Evolutionary conservation across 2,888 invertebrate species (phyloP).

Genomic region (Napeogenes inachia): DNA sequence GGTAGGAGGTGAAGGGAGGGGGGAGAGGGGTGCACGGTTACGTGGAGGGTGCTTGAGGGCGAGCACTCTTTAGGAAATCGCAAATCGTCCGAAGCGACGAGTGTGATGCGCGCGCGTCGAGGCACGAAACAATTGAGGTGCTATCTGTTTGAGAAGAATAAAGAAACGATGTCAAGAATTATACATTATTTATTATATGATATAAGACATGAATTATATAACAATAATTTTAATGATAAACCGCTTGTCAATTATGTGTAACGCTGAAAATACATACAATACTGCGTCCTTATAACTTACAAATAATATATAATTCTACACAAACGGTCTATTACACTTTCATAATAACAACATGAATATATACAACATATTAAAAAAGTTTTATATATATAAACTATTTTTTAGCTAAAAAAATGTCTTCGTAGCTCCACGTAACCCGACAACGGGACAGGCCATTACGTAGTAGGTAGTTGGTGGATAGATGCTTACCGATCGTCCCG

Average conservation of each 20-base stretch:
- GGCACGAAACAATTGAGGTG: slow-evolving; percentile 23
- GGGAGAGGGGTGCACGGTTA: slow-evolving; percentile 45
- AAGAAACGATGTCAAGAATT: no score
- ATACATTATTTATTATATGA: no score
- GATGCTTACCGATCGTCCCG: slow-evolving; percentile 27
- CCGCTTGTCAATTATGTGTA: no score
- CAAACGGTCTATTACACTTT: no score
- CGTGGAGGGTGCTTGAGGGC: slow-evolving; percentile 52
- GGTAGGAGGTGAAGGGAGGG: slow-evolving; percentile 21
- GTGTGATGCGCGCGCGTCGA: slow-evolving; percentile 32
- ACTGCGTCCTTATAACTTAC: no score
- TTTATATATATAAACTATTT: neutral
- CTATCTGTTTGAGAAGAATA: slow-evolving; percentile 1
- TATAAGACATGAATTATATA: no score
- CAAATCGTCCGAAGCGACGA: slow-evolving; percentile 38
- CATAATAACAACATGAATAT: no score
- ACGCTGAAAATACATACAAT: no score
- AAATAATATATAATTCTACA: no score
- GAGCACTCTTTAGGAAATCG: slow-evolving; percentile 54
- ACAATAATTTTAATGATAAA: no score
- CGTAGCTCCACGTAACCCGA: slow-evolving; percentile 23
- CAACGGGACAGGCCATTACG: slow-evolving; percentile 39
- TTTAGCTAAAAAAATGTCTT: slow-evolving; percentile 1
- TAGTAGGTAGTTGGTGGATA: slow-evolving; percentile 35
- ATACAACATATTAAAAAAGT: neutral